A percentile compares a stretch with the other conserved stretches of the same genome.
Evolutionary conservation across 1,140 invertebrate genomes (phyloP).

Genomic region (Sminthurides bifidus): DNA sequence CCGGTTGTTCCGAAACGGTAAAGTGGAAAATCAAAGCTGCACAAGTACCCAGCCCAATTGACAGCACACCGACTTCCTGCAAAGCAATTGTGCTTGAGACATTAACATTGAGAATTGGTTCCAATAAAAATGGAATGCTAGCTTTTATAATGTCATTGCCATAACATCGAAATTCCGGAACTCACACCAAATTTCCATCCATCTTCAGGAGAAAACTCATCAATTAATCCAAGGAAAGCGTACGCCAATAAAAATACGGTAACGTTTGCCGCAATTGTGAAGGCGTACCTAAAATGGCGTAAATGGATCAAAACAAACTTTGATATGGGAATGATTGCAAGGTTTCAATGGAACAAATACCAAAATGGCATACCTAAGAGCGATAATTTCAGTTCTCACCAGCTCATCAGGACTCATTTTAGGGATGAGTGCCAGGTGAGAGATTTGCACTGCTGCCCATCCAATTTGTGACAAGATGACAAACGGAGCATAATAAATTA

Average conservation of each 20-base stretch:
- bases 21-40: conserved; percentile 63
- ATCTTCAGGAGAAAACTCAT: conserved; percentile 55
- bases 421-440: conserved; percentile 71
- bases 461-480: conserved; percentile 92
- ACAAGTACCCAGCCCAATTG: conserved; percentile 54
- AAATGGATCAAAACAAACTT: not conserved
- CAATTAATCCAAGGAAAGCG: conserved; percentile 43
- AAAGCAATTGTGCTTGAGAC: conserved; percentile 28
- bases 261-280: conserved; percentile 58
- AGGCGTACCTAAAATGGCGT: conserved; percentile 47
- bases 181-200: conserved; percentile 52
- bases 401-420: conserved; percentile 59
- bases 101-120: not conserved
- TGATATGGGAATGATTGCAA: too few relatives aligned
- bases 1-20: conserved; percentile 40
- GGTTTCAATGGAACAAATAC: not conserved
- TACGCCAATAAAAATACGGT: conserved; percentile 54
- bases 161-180: conserved; percentile 6
- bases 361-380: conserved; percentile 55
- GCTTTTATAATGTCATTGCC: not conserved
- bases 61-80: conserved; percentile 59
- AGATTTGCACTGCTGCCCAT: conserved; percentile 89
- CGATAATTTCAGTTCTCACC: conserved; percentile 71
- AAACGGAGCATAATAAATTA: conserved; percentile 80
- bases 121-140: conserved; percentile 1